A percentile compares a stretch with the other conserved stretches of the same genome.
phyloP scores from a whole-genome alignment of 2,113 vertebrate genomes.

The Ia io region DNA sequence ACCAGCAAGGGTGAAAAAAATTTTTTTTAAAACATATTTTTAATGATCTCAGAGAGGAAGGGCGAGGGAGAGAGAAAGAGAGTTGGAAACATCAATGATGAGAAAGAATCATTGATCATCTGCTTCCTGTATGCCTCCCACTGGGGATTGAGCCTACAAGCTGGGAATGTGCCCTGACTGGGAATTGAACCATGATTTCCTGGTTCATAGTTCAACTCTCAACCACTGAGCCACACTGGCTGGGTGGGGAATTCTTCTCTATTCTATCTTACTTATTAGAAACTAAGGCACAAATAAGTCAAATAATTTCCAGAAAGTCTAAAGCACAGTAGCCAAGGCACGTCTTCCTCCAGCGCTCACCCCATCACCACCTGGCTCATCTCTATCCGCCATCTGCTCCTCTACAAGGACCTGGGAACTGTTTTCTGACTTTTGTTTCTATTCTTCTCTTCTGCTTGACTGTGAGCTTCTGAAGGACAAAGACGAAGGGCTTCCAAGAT shows the following conservation, averaged over 20 bases:
- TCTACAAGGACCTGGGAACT: accelerated
- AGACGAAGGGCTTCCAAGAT: accelerated
- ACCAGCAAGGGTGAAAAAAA: too few species aligned
- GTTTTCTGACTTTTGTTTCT: background rate
- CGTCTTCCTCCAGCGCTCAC: accelerated
- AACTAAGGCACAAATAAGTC: background rate
- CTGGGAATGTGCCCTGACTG: too few species aligned
- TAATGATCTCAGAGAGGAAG: too few species aligned
- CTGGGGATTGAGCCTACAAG: too few species aligned
- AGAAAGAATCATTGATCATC: too few species aligned
- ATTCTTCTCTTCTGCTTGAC: background rate
- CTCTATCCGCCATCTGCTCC: accelerated
- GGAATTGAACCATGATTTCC: too few species aligned
- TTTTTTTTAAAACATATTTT: too few species aligned
- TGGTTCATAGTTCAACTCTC: too few species aligned
- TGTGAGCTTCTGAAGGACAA: background rate
- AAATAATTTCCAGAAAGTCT: background rate
- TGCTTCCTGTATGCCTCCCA: too few species aligned
- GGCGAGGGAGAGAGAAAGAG: too few species aligned
- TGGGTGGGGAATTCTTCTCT: background rate
- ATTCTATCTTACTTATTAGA: background rate
- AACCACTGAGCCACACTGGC: too few species aligned
- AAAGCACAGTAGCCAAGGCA: accelerated
- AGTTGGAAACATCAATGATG: too few species aligned
- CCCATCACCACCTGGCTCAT: accelerated